Evolutionary conservation across 2,797 vertebrate genomes (phyloP).

Genomic region (Kryptolebias ocellatus): DNA sequence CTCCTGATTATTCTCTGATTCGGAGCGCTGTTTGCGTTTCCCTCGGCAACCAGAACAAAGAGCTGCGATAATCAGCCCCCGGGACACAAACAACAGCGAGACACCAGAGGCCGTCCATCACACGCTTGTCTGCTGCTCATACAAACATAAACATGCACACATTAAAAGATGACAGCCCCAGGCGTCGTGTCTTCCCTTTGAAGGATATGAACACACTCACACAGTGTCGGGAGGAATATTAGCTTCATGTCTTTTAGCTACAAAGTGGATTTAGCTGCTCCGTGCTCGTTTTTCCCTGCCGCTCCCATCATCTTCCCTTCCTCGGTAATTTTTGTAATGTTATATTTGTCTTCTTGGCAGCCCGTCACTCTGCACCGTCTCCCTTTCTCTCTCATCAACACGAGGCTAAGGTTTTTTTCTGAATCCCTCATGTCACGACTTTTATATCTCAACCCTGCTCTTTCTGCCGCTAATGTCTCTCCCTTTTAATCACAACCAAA

Average conservation of each 20-base stretch:
- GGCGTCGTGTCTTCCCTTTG: conserved; percentile 38
- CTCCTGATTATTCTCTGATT: conserved; percentile 78
- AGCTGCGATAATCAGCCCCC: conserved; percentile 47
- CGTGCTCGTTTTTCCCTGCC: conserved; percentile 3
- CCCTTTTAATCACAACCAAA: conserved; percentile 34
- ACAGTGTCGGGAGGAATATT: conserved; percentile 11
- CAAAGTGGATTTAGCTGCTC: conserved; percentile 27
- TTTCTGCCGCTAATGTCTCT: conserved; percentile 6
- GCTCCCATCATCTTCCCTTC: not conserved
- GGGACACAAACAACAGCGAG: conserved; percentile 22
- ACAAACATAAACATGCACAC: conserved; percentile 34
- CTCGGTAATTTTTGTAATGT: not conserved
- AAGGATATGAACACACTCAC: conserved; percentile 28
- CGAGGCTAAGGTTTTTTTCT: conserved; percentile 1
- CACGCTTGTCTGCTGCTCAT: conserved; percentile 22
- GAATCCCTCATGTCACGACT: conserved; percentile 2
- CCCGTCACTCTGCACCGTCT: conserved; percentile 1
- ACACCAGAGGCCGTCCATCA: conserved; percentile 17
- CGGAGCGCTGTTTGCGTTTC: conserved; percentile 58
- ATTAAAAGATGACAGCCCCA: conserved; percentile 43
- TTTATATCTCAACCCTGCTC: conserved; percentile 3
- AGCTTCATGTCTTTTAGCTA: conserved; percentile 21
- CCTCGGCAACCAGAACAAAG: conserved; percentile 68
- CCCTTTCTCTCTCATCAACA: conserved; percentile 8
- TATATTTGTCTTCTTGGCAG: not conserved